These are phyloP conservation scores for Pteropus alecto DNA, from an alignment of 2,113 vertebrate genomes.

Conservation along the genomic window DNA sequence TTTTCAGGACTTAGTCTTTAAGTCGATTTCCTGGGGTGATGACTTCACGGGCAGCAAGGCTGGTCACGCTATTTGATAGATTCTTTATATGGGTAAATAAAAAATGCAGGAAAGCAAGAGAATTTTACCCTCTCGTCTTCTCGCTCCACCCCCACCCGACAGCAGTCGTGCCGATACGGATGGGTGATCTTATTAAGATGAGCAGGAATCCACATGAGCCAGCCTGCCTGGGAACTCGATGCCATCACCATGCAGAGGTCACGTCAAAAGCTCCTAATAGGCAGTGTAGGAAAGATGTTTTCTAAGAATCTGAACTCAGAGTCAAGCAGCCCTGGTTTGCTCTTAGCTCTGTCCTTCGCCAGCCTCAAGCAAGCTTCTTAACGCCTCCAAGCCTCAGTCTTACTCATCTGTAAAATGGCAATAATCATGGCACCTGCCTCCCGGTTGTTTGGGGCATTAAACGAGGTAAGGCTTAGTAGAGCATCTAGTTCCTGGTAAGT, in stretches of 20 bases:
- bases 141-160: accelerated
- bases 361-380: background rate
- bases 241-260: background rate
- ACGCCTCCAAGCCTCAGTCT: background rate
- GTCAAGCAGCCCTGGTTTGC: background rate
- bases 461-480: background rate
- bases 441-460: background rate
- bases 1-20: background rate
- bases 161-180: background rate
- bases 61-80: background rate
- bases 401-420: background rate
- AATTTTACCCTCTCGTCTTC: too few species aligned
- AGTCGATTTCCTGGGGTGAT: background rate
- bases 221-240: accelerated
- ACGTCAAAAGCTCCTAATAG: background rate
- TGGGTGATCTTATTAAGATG: background rate
- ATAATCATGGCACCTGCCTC: background rate
- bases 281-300: background rate
- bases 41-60: background rate
- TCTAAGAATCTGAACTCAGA: background rate
- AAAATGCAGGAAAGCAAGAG: background rate
- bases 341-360: background rate
- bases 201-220: accelerated
- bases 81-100: accelerated
- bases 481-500: background rate